A percentile compares a stretch with the other conserved stretches of the same genome.
phyloP scores from a whole-genome alignment of 2,888 invertebrate species.

The Eueremaeus valkanovi region DNA sequence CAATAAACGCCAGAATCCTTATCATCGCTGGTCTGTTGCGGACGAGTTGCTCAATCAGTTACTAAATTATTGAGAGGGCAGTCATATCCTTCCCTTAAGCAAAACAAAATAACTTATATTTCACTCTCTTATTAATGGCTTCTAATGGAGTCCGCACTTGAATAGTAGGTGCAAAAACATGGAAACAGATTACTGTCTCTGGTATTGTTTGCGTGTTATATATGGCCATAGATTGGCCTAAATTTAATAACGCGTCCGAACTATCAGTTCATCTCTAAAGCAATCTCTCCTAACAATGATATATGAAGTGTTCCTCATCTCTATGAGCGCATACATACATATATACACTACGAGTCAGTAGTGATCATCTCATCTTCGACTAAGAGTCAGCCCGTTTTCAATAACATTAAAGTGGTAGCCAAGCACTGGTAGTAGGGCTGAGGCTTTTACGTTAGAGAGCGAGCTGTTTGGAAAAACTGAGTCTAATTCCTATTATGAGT shows the following conservation, averaged over 20 bases:
- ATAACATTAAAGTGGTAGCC: not conserved
- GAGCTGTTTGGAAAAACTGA: too few relatives aligned
- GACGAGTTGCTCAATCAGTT: constrained; percentile 11
- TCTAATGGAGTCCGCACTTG: constrained; percentile 7
- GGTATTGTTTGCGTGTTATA: not conserved
- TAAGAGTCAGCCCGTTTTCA: not conserved
- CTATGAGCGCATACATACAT: not conserved
- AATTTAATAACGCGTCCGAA: constrained; percentile 16
- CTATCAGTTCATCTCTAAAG: constrained; percentile 18
- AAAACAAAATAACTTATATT: constrained; percentile 23
- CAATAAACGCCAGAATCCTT: not conserved
- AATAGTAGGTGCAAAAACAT: constrained; percentile 17
- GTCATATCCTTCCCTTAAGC: constrained; percentile 4
- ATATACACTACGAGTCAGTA: not conserved
- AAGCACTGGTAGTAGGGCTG: not conserved
- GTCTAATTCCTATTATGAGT: constrained; percentile 23
- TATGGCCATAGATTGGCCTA: not conserved
- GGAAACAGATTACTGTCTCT: not conserved
- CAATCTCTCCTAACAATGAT: constrained; percentile 23
- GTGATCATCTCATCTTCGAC: constrained; percentile 12
- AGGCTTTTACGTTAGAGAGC: not conserved
- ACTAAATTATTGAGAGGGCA: constrained; percentile 30
- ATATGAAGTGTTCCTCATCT: constrained; percentile 24
- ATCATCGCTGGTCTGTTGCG: not conserved
- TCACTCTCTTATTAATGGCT: constrained; percentile 7